Evolutionary conservation across 2,113 vertebrate species (phyloP).

Genomic region (Corythornis cristatus): DNA sequence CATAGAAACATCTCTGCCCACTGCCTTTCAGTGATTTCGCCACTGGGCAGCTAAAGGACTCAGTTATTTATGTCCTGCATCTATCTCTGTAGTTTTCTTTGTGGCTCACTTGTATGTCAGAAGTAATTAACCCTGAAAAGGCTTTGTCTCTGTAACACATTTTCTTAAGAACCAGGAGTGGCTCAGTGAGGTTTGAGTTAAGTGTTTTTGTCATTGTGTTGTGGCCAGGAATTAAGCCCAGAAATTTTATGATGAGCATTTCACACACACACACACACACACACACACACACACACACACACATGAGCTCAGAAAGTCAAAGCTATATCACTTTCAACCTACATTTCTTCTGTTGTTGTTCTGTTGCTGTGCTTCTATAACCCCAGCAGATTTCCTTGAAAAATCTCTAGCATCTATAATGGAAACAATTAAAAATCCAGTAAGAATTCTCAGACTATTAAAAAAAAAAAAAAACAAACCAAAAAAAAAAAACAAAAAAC

Average conservation of each 20-base stretch:
- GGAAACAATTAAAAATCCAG: not conserved
- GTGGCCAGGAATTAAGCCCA: not conserved
- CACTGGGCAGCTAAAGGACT: not conserved
- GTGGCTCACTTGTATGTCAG: not conserved
- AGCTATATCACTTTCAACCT: not conserved
- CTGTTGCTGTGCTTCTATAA: not conserved
- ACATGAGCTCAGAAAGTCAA: not conserved
- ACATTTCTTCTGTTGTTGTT: not conserved
- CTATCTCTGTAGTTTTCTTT: not conserved
- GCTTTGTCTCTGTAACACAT: not conserved
- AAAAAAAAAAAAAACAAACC: not conserved
- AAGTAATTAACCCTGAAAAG: not conserved
- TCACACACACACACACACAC: not conserved
- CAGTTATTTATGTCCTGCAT: not conserved
- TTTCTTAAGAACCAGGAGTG: not conserved
- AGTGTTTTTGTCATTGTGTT: not conserved
- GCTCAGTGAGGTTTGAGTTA: not conserved
- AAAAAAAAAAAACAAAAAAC: not conserved
- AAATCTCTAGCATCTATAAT: not conserved
- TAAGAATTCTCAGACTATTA: not conserved
- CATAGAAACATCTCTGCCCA: not conserved
- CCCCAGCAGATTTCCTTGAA: not conserved
- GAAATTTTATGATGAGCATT: not conserved
- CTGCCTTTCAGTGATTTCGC: not conserved
- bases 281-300: no score